A percentile compares a stretch with the other conserved stretches of the same genome.
These are phyloP conservation scores for Leistus spinibarbis DNA, from an alignment of 2,888 invertebrate species.

Conservation along the genomic window DNA sequence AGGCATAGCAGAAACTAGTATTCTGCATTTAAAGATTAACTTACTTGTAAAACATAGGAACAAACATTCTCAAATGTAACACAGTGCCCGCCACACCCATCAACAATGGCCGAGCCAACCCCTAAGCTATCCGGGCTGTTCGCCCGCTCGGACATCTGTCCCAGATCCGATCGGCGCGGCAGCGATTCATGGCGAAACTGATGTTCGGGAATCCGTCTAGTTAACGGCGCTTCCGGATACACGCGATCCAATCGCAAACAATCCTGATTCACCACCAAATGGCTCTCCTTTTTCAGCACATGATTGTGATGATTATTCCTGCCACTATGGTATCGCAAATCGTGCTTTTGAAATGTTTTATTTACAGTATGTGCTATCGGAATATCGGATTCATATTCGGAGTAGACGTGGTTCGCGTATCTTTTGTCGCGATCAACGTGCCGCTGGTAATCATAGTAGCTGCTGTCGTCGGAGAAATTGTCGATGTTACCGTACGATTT, in stretches of 20 bases:
- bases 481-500: conserved; percentile 18
- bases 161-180: conserved; percentile 30
- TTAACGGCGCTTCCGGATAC: conserved; percentile 31
- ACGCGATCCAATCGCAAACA: conserved; percentile 20
- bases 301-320: conserved; percentile 14
- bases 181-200: conserved; percentile 19
- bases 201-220: conserved; percentile 5
- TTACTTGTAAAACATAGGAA: conserved; percentile 71
- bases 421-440: conserved; percentile 10
- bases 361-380: conserved; percentile 20
- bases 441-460: conserved; percentile 30
- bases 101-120: conserved; percentile 61
- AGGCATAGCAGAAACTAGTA: no score
- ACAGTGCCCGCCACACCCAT: conserved; percentile 73
- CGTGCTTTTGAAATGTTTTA: conserved; percentile 29
- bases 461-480: conserved; percentile 17
- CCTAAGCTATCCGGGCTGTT: conserved; percentile 55
- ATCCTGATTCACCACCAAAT: conserved; percentile 22
- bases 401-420: background rate
- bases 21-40: conserved; percentile 26
- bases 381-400: conserved; percentile 31
- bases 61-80: conserved; percentile 74
- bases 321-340: conserved; percentile 20
- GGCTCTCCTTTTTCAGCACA: conserved; percentile 19
- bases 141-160: conserved; percentile 49